A percentile compares a stretch with the other conserved stretches of the same genome.
These are phyloP conservation scores for Brachyhypopomus gauderio DNA, from an alignment of 2,113 vertebrate genomes.

Conservation along the genomic window DNA sequence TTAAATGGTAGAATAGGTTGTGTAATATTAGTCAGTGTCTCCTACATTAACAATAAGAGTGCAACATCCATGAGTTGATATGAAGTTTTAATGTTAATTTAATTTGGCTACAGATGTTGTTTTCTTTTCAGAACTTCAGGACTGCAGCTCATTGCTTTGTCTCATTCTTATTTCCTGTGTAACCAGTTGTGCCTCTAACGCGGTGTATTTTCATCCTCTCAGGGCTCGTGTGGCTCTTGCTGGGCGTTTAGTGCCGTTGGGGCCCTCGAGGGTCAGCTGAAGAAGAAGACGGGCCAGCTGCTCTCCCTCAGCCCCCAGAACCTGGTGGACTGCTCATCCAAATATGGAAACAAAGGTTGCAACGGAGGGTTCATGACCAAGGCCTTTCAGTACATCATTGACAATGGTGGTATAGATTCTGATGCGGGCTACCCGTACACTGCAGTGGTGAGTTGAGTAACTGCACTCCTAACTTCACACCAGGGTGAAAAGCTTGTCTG, in stretches of 20 bases:
- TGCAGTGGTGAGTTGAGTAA: constrained; percentile 53
- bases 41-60: too few relatives aligned
- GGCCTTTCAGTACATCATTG: constrained; percentile 76
- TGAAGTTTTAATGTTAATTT: too few relatives aligned
- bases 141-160: too few relatives aligned
- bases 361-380: constrained; percentile 66
- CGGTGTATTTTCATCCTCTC: neutral
- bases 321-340: constrained; percentile 76
- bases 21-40: too few relatives aligned
- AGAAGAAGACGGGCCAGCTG: constrained; percentile 70
- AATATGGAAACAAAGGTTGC: constrained; percentile 77
- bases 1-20: too few relatives aligned
- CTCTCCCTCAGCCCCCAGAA: constrained; percentile 79
- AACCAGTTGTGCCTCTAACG: too few relatives aligned
- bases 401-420: constrained; percentile 77
- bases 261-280: constrained; percentile 78
- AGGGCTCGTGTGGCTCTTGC: constrained; percentile 78
- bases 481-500: neutral
- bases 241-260: constrained; percentile 81
- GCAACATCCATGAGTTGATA: too few relatives aligned
- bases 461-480: neutral
- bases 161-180: too few relatives aligned
- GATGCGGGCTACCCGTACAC: constrained; percentile 72
- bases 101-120: too few relatives aligned
- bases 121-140: too few relatives aligned